phyloP scores from a whole-genome alignment of 2,797 vertebrate species.

The Tangara arthus region DNA sequence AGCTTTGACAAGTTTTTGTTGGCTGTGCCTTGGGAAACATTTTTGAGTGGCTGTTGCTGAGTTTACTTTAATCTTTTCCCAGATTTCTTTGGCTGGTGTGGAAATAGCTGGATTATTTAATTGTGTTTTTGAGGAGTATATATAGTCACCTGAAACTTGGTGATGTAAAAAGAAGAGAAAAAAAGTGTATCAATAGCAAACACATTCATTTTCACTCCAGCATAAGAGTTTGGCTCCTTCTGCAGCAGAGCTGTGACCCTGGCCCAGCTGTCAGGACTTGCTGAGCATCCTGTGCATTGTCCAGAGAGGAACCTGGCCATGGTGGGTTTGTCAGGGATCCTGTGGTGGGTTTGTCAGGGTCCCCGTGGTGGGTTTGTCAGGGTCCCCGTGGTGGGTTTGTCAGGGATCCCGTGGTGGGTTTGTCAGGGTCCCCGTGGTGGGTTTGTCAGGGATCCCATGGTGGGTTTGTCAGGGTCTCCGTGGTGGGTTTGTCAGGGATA shows the following conservation, averaged over 20 bases:
- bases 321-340: background rate
- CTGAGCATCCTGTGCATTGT: background rate
- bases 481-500: too few relatives aligned
- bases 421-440: fast-evolving
- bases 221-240: background rate
- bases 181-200: background rate
- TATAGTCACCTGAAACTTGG: background rate
- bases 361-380: background rate
- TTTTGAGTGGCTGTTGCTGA: conserved; percentile 41
- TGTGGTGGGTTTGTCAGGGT: fast-evolving
- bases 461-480: background rate
- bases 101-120: conserved; percentile 30
- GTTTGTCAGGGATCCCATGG: background rate
- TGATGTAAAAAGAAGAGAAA: background rate
- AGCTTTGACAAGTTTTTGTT: conserved; percentile 58
- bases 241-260: background rate
- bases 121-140: background rate
- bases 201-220: background rate
- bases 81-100: background rate
- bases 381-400: too few relatives aligned
- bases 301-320: background rate
- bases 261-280: background rate
- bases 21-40: conserved; percentile 36
- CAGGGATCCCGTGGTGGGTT: too few relatives aligned
- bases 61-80: conserved; percentile 36